Evolutionary conservation across 2,888 invertebrate species (phyloP), one percentile per base, ranked within the genome.

Genomic region (Oeneis ivallda): DNA sequence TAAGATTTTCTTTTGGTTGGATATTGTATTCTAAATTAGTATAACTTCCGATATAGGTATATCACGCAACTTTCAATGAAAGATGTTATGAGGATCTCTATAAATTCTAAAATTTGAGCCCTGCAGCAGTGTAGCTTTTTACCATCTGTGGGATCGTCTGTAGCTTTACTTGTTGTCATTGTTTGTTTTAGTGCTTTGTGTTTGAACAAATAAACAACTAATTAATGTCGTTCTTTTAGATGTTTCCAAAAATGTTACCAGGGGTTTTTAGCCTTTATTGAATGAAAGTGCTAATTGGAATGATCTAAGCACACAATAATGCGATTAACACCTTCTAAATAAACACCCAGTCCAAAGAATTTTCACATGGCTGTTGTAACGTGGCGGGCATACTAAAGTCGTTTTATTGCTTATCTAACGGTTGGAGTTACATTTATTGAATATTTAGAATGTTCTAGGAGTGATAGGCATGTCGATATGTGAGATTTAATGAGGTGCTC

Each of bases 341-440:
- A 15, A 45, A 11, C 58, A 58, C 10, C 10, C 9, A 10, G 3
- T 10, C 41, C 41, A 41, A 39, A 56, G 39, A 32, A 58, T 45
- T 47, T 58, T 58, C 52, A 26, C 52, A 43, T 32, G 41, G n/a
- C 19, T 11, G 9, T 3, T 10, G n/a, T 47, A 52, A 61, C 41
- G 50, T 19, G 15, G 5, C 9, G 50, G 52, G 57, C 66, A 64
- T 69, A 37, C 49, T 43, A 45, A 68, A 64, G n/a, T 61, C 13
- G 15, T 41, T 66, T 61, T 66, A 60, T 64, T 52, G 63, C 57
- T 53, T 64, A 57, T 47, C 49, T 67, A 69, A 66, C 69, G 61
- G 66, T 57, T 60, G 54, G 59, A 37, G 49, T 37, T 57, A 56
- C 45, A 64, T 56, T 41, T 6, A 41, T 53, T 49, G 45, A 34